Base-by-base conservation (phyloP, 92 coral and sea anemone species). In the Actinernus sp. region DNA sequence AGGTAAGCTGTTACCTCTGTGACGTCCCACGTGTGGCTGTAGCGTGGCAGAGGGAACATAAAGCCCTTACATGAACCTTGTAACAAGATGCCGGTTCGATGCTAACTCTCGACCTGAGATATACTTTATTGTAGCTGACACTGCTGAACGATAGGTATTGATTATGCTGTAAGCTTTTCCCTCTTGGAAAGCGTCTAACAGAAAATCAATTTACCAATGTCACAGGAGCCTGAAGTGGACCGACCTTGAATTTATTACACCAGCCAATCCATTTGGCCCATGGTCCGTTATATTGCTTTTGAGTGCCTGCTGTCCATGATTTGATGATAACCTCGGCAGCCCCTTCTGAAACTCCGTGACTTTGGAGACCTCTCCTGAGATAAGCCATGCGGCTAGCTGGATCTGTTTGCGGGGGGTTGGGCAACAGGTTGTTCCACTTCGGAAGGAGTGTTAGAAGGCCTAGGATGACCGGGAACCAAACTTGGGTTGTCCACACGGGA, bases 291-390 rank as follows among this genome's bases (percentile, higher is more conserved):
- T 64, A 64, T 18, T 41, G 36, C 22, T 26, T 31, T 5, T 64
- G 51, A 2, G 72, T 48, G 28, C 72, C 63, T 19, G n/a, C n/a
- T 14, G 55, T 43, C 72, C 72, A 64, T 23, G 72, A 64, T 48
- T 8, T 49, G 38, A 16, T 12, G 53, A 63, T 63, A 58, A 63
- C 16, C 21, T 17, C 5, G 63, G 71, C 23, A 63, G 71, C 72
- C 57, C 56, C 22, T 26, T 64, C 72, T 31, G 72, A 64, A 64
- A 64, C 54, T 18, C 72, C 72, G 23, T 47, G 43, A 41, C 20
- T 30, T 0, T 47, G 0, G 39, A 64, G 16, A 9, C 23, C 17
- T 49, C 22, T 7, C 63, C 54, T 2, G 72, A 64, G 23, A 64
- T 12, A 63, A 3, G 3, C 70, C 70, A 63, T 3, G 70, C 70